phyloP scores from a whole-genome alignment of 2,113 vertebrate genomes.

The Meles meles region DNA sequence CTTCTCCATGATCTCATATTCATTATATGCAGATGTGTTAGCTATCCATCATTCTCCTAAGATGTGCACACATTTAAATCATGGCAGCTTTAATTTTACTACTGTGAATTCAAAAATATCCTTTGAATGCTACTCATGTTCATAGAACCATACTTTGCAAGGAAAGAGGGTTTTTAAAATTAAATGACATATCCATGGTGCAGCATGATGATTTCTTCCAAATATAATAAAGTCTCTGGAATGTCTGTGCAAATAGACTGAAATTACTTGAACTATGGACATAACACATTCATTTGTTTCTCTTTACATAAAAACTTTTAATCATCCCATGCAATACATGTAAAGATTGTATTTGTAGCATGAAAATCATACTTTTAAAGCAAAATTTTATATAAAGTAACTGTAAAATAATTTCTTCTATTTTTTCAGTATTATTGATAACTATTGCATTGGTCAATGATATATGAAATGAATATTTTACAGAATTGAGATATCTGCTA shows the following conservation, averaged over 20 bases:
- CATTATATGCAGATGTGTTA: constrained; percentile 48
- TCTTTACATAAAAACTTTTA: background rate
- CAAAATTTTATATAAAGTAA: background rate
- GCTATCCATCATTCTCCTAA: constrained; percentile 48
- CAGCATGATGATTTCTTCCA: background rate
- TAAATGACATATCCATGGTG: constrained; percentile 56
- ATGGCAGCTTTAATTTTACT: constrained; percentile 64
- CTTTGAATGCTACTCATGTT: constrained; percentile 33
- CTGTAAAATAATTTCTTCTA: background rate
- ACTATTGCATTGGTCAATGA: background rate
- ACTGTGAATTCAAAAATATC: constrained; percentile 49
- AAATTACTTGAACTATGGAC: background rate
- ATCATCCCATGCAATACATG: background rate
- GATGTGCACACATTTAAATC: constrained; percentile 60
- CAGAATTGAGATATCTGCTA: background rate
- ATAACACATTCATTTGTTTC: background rate
- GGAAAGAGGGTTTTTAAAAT: constrained; percentile 45
- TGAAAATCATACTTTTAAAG: background rate
- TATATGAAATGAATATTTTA: background rate
- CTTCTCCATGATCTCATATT: constrained; percentile 55
- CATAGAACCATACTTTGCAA: background rate
- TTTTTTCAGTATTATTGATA: background rate
- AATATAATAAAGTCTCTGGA: constrained; percentile 39
- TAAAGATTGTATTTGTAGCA: background rate
- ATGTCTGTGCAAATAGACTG: background rate